These are phyloP conservation scores for Gyrodactylus salaris DNA, from an alignment of 1,140 invertebrate species.

Conservation along the genomic window DNA sequence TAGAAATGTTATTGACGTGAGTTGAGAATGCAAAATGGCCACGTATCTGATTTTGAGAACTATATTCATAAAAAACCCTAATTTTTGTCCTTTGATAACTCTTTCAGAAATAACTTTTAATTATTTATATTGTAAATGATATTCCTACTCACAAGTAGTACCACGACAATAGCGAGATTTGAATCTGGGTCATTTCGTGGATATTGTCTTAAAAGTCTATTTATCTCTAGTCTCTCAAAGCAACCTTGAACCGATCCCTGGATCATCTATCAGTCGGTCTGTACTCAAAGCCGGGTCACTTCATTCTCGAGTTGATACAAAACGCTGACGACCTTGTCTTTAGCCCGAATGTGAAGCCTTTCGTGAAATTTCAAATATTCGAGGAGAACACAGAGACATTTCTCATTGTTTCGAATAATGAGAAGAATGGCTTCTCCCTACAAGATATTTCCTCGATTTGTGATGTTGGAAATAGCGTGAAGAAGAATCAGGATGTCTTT, in stretches of 20 bases:
- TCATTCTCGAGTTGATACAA: conserved; percentile 18
- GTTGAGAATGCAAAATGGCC: no score
- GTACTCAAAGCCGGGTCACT: conserved; percentile 20
- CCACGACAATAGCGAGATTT: no score
- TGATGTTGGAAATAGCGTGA: conserved; percentile 13
- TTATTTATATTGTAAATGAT: no score
- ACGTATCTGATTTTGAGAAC: no score
- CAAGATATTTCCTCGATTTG: conserved; percentile 18
- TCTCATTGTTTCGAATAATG: conserved; percentile 13
- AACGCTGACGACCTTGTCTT: conserved; percentile 21
- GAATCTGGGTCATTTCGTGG: no score
- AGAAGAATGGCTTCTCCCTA: conserved; percentile 17
- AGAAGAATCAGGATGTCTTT: no score
- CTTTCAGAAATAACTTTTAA: no score
- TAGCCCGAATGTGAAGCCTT: conserved; percentile 8
- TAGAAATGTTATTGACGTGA: no score
- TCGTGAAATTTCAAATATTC: background rate
- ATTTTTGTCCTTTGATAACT: no score
- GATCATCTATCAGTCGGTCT: conserved; percentile 17
- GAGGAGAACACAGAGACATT: background rate
- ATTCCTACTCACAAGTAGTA: no score
- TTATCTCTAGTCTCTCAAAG: background rate
- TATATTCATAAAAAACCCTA: no score
- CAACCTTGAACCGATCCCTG: conserved; percentile 10
- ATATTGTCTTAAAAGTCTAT: no score